Evolutionary conservation across 2,113 vertebrate species (phyloP), one percentile per base, ranked within the genome.

Genomic region (Zapus hudsonius): DNA sequence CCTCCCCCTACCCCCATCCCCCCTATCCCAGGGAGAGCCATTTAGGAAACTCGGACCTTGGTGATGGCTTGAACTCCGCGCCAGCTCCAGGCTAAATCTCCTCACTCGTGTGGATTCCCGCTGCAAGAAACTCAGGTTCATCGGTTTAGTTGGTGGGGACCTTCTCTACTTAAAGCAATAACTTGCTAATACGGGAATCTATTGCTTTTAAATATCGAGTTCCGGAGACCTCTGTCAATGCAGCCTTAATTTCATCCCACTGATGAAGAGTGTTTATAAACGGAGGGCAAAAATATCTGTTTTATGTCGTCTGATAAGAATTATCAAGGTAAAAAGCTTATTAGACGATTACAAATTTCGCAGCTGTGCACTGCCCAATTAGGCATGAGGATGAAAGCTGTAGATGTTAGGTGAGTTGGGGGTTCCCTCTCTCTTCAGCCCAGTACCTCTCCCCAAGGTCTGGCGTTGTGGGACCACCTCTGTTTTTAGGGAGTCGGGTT

Each of bases 121-220:
- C 78, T 9, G 31, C 63, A 29, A 93, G 96, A 59, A 67, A 42
- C 87, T 82, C 64, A n/a, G 40, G 79, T 52, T 95, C 81, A 73
- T 57, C 19, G 89, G 89, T 55, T 52, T 72, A 89, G 29, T 91
- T 96, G 90, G 91, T 80, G 94, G 82, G 67, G 72, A 93, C 93
- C 92, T 96, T 86, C 82, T 82, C 90, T 88, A 57, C 75, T 91
- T 89, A 89, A 96, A 95, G 91, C 87, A 94, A 90, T 96, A 96
- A 97, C 97, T 97, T 97, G 92, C 95, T 97, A 96, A 97, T 96
- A 97, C 97, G 57, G 83, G 83, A 10, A 96, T 96, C 91, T 95
- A 95, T 96, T 96, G 92, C 95, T 95, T 96, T 97, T 96, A 95
- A 97, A 97, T 96, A 94, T 95, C 84, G 78, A 96, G 85, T 96